Percentiles rank a stretch among this genome's conserved stretches.
Conservation (phyloP, 30 jellyfish, hydroid and myxozoan species). For the Aurelia aurita complex sp. Pacific region DNA sequence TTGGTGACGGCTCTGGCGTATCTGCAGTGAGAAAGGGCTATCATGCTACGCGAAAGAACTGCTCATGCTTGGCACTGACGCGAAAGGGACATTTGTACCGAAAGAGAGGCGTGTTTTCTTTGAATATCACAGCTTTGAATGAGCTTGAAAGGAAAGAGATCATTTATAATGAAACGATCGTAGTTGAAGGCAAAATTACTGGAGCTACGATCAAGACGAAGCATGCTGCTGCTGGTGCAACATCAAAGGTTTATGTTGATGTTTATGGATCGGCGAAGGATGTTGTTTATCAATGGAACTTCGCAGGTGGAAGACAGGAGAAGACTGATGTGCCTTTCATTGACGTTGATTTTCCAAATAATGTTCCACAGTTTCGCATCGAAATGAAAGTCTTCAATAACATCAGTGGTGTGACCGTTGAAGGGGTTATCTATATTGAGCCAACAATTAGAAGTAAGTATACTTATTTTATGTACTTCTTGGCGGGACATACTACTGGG, state of each 20-base stretch:
- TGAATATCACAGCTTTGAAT: conserved; percentile 52
- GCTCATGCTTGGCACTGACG: conserved; percentile 47
- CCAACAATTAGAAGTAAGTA: conserved; percentile 36
- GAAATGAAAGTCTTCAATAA: conserved; percentile 33
- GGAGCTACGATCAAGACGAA: conserved; percentile 34
- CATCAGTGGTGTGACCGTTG: conserved; percentile 30
- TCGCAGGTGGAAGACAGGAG: neutral
- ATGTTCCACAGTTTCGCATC: conserved; percentile 37
- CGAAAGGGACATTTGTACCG: conserved; percentile 29
- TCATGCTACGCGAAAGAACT: conserved; percentile 6
- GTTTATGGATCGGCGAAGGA: conserved; percentile 10
- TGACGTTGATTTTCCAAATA: conserved; percentile 7
- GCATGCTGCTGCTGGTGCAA: conserved; percentile 49
- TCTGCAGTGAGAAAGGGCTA: neutral
- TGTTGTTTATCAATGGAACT: conserved; percentile 40
- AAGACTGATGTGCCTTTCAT: conserved; percentile 25
- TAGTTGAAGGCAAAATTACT: conserved; percentile 43
- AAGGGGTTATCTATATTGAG: conserved; percentile 16
- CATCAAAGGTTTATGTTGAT: neutral
- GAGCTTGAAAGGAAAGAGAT: conserved; percentile 30
- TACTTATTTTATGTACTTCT: too few relatives aligned
- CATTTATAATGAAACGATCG: conserved; percentile 2
- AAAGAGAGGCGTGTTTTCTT: conserved; percentile 45
- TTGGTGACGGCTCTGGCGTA: conserved; percentile 40
- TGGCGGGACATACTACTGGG: too few relatives aligned